Evolutionary conservation across 2,888 invertebrate species (phyloP).

Genomic region (Temnothorax rugatulus): DNA sequence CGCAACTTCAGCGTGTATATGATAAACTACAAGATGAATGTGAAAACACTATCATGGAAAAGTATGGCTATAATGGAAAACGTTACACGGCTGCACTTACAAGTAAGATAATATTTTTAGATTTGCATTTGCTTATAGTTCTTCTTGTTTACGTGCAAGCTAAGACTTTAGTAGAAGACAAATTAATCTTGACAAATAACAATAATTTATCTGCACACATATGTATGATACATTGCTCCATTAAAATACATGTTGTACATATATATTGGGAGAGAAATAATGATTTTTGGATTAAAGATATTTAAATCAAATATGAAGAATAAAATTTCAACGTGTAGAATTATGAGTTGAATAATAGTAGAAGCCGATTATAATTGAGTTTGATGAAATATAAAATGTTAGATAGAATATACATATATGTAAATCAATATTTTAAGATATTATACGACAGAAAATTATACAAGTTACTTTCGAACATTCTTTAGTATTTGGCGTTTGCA

Average conservation of each 20-base stretch:
- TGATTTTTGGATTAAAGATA: not conserved
- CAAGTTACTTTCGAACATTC: not conserved
- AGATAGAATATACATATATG: not conserved
- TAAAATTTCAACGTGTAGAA: not conserved
- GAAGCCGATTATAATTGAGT: too few species aligned
- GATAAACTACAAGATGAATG: slow-evolving; percentile 1
- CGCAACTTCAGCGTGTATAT: not conserved
- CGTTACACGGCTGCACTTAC: not conserved
- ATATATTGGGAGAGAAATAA: not conserved
- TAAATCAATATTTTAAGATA: not conserved
- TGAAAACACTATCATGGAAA: not conserved
- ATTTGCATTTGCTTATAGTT: not conserved
- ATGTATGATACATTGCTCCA: not conserved
- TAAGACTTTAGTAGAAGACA: not conserved
- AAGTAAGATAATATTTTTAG: not conserved
- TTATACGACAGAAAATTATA: not conserved
- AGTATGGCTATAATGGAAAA: not conserved
- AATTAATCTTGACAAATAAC: not conserved
- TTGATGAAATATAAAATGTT: not conserved
- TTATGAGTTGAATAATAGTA: not conserved
- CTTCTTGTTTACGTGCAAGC: not conserved
- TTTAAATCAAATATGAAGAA: not conserved
- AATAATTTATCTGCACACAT: not conserved
- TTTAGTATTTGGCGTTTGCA: not conserved
- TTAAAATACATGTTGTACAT: not conserved